A percentile compares a stretch with the other conserved stretches of the same genome.
phyloP scores from a whole-genome alignment of 2,888 invertebrate genomes.

The Epistrophe grossulariae region DNA sequence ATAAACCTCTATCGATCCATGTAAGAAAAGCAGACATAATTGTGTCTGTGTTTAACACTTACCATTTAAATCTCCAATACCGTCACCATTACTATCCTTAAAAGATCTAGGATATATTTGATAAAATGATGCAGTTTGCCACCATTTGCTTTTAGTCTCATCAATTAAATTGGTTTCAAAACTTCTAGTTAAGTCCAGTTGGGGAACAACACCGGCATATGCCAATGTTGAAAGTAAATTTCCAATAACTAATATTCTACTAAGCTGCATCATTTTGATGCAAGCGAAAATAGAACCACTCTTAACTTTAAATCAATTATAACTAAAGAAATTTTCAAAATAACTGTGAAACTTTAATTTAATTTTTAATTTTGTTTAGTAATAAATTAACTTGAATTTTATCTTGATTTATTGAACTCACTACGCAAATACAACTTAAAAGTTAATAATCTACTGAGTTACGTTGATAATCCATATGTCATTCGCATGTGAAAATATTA shows the following conservation, averaged over 20 bases:
- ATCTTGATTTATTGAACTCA: conserved; percentile 11
- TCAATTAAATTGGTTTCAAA: not conserved
- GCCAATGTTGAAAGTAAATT: not conserved
- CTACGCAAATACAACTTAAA: not conserved
- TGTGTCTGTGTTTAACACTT: not conserved
- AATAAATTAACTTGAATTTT: not conserved
- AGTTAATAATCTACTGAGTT: no score
- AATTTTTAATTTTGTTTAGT: not conserved
- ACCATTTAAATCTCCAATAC: not conserved
- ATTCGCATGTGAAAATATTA: no score
- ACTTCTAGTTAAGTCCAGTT: not conserved
- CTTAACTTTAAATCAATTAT: not conserved
- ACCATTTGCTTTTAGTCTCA: conserved; percentile 49
- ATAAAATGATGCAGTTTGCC: not conserved
- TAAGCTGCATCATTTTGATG: not conserved
- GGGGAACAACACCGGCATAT: not conserved
- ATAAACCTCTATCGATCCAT: not conserved
- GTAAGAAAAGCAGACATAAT: no score
- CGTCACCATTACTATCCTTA: not conserved
- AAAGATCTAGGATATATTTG: not conserved
- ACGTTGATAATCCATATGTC: no score
- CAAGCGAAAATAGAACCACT: not conserved
- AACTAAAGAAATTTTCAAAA: not conserved
- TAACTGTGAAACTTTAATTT: not conserved
- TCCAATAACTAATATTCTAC: not conserved